Evolutionary conservation across 2,888 invertebrate genomes (phyloP).

Genomic region (Diaperis boleti): DNA sequence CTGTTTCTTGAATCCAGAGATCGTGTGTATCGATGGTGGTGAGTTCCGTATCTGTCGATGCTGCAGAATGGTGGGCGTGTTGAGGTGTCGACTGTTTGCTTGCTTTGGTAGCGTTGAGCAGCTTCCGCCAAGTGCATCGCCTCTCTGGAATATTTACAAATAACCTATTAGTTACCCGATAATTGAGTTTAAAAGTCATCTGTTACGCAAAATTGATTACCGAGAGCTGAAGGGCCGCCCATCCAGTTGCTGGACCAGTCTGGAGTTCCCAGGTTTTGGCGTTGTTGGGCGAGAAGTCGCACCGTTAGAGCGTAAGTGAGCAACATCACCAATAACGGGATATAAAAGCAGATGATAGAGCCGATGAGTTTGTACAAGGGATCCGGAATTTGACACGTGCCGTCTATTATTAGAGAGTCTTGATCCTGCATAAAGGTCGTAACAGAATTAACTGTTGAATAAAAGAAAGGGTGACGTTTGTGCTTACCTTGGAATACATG

Average conservation of each 20-base stretch:
- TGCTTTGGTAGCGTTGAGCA: constrained; percentile 69
- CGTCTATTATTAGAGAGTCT: constrained; percentile 84
- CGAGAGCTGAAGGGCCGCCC: constrained; percentile 65
- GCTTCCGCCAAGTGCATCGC: constrained; percentile 82
- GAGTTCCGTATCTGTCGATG: constrained; percentile 87
- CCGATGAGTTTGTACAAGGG: constrained; percentile 92
- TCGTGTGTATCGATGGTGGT: constrained; percentile 87
- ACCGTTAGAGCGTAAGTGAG: constrained; percentile 95
- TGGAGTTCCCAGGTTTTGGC: constrained; percentile 76
- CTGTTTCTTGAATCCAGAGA: constrained; percentile 78
- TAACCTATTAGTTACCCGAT: not conserved
- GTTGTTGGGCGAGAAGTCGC: constrained; percentile 84
- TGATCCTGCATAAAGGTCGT: constrained; percentile 74
- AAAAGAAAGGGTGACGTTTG: no score
- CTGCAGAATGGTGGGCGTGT: constrained; percentile 77
- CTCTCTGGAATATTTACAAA: constrained; percentile 69
- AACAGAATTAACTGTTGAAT: no score
- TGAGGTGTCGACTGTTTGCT: constrained; percentile 66
- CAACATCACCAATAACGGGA: constrained; percentile 94
- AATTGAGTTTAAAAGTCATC: constrained; percentile 13
- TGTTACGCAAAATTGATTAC: constrained; percentile 10
- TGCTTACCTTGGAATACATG: constrained; percentile 92
- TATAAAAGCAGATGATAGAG: constrained; percentile 95
- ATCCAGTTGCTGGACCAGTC: constrained; percentile 85
- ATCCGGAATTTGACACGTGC: constrained; percentile 89